Percentiles rank a stretch among this genome's conserved stretches.
These are phyloP conservation scores for Tipula lateralis DNA, from an alignment of 2,888 invertebrate genomes.

Conservation along the genomic window DNA sequence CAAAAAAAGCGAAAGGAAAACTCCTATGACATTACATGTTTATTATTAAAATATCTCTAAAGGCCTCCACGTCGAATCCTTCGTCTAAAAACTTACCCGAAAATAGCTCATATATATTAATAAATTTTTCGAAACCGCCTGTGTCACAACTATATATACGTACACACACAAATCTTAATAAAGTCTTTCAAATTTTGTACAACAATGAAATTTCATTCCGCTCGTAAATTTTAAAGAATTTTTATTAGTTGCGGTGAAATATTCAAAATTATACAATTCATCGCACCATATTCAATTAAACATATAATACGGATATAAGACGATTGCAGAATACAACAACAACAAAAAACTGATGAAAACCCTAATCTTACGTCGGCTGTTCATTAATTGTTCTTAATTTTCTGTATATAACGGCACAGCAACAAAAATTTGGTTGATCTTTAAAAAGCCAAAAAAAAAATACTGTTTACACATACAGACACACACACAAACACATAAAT, in stretches of 20 bases:
- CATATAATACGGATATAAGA: not conserved
- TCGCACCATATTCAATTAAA: not conserved
- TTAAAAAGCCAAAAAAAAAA: not conserved
- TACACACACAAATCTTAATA: not conserved
- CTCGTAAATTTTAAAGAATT: not conserved
- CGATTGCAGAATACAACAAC: not conserved
- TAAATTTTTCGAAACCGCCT: not conserved
- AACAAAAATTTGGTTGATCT: conserved; percentile 20
- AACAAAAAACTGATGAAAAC: not conserved
- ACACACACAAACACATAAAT: not conserved
- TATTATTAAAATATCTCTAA: not conserved
- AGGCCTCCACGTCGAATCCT: too few relatives aligned
- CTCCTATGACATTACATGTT: not conserved
- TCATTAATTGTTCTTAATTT: not conserved
- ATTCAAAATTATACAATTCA: not conserved
- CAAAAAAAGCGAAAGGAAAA: too few relatives aligned
- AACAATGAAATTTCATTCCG: not conserved
- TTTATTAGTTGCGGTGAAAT: not conserved
- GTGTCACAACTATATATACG: not conserved
- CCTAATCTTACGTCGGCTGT: not conserved
- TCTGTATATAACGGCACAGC: not conserved
- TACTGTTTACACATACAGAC: not conserved
- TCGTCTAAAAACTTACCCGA: not conserved
- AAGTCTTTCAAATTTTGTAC: not conserved
- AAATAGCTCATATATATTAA: not conserved